Evolutionary conservation across 2,888 invertebrate species (phyloP).

Genomic region (Anthophora plumipes): DNA sequence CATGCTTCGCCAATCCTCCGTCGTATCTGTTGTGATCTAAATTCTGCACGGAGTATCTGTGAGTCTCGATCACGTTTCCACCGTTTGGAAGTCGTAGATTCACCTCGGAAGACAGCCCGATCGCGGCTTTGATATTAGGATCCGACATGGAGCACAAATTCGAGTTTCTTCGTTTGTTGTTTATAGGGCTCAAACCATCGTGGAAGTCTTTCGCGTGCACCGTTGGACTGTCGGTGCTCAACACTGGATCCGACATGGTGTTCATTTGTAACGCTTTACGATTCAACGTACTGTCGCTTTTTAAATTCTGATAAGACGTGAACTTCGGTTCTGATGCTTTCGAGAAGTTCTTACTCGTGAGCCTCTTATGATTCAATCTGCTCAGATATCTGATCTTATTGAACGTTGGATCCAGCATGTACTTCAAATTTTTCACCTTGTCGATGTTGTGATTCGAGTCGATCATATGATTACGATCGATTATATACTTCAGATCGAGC

Average conservation of each 20-base stretch:
- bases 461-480: slow-evolving; percentile 79
- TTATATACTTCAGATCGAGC: slow-evolving; percentile 80
- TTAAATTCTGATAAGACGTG: slow-evolving; percentile 81
- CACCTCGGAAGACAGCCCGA: slow-evolving; percentile 50
- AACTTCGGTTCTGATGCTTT: slow-evolving; percentile 77
- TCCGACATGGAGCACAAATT: slow-evolving; percentile 80
- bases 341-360: slow-evolving; percentile 68
- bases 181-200: slow-evolving; percentile 51
- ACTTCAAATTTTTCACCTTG: slow-evolving; percentile 80
- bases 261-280: slow-evolving; percentile 74
- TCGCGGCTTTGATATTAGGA: slow-evolving; percentile 77
- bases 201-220: slow-evolving; percentile 57
- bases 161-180: slow-evolving; percentile 68
- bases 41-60: slow-evolving; percentile 76
- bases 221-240: slow-evolving; percentile 71
- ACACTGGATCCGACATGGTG: slow-evolving; percentile 80
- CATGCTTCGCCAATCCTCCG: slow-evolving; percentile 59
- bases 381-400: slow-evolving; percentile 80
- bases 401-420: slow-evolving; percentile 81
- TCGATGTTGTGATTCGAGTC: slow-evolving; percentile 82
- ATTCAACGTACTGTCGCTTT: slow-evolving; percentile 70
- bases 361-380: slow-evolving; percentile 76
- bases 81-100: slow-evolving; percentile 56
- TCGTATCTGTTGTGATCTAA: slow-evolving; percentile 72
- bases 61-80: slow-evolving; percentile 39